Percentiles rank a stretch among this genome's conserved stretches.
These are phyloP conservation scores for Orchestia grillus DNA, from an alignment of 1,140 invertebrate species.

Conservation along the genomic window DNA sequence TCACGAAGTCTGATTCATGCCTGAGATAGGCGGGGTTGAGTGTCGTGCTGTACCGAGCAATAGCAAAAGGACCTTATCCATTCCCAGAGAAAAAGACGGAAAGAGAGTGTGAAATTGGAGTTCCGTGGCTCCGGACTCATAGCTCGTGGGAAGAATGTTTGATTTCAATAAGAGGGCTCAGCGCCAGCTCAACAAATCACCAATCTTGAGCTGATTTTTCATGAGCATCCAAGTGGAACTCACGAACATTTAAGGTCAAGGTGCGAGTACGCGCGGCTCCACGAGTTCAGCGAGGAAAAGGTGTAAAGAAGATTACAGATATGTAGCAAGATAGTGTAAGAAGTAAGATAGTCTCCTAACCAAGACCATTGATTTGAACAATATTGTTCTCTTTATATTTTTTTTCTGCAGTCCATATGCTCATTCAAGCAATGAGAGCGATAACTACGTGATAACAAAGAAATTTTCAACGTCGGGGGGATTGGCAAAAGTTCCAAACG, in stretches of 20 bases:
- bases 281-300: neutral
- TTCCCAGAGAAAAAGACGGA: neutral
- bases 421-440: neutral
- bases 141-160: constrained; percentile 24
- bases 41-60: constrained; percentile 48
- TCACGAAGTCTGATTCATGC: constrained; percentile 45
- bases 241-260: constrained; percentile 7
- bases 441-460: neutral
- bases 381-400: neutral
- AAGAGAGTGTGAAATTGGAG: constrained; percentile 18
- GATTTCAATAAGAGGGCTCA: neutral
- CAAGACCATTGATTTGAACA: neutral
- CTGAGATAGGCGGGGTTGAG: constrained; percentile 12
- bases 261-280: neutral
- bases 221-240: constrained; percentile 7
- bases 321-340: neutral
- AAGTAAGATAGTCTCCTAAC: neutral
- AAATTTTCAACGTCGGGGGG: neutral
- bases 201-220: neutral
- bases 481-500: neutral
- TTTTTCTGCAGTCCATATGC: neutral
- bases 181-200: neutral
- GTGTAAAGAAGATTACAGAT: neutral
- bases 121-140: neutral
- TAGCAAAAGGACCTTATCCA: constrained; percentile 35